A percentile compares a stretch with the other conserved stretches of the same genome.
Evolutionary conservation across 2,797 vertebrate species (phyloP).

Genomic region (Ispidina picta): DNA sequence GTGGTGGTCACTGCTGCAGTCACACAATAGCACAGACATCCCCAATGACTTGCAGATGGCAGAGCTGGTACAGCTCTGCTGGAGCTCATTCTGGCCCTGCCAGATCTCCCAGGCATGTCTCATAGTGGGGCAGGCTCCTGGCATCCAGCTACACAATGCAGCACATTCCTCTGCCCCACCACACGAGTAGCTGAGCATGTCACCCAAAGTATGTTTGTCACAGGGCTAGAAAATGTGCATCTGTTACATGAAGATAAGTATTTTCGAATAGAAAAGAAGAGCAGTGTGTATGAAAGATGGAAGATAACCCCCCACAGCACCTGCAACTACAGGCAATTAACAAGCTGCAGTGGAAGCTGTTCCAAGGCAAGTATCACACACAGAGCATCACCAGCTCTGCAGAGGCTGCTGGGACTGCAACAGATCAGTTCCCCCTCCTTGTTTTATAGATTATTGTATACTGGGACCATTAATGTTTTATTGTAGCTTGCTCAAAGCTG

Average conservation of each 20-base stretch:
- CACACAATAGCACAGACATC: background rate
- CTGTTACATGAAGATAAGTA: background rate
- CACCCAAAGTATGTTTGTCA: background rate
- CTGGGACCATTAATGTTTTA: background rate
- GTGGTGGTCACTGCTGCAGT: fast-evolving
- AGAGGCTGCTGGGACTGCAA: background rate
- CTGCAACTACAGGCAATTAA: background rate
- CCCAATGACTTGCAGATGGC: fast-evolving
- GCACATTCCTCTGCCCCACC: background rate
- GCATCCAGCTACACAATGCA: background rate
- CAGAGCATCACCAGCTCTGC: background rate
- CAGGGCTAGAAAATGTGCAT: background rate
- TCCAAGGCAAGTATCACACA: fast-evolving
- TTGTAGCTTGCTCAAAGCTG: slow-evolving; percentile 5
- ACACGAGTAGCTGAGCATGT: fast-evolving
- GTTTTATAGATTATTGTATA: background rate
- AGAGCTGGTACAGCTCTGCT: background rate
- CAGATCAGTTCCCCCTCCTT: background rate
- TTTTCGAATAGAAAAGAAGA: background rate
- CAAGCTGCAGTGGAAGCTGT: background rate
- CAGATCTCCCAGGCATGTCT: fast-evolving
- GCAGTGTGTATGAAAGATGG: fast-evolving
- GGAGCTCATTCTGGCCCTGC: background rate
- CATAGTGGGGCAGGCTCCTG: background rate
- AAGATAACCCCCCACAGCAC: background rate